Evolutionary conservation across 2,888 invertebrate species (phyloP), one percentile per base, ranked within the genome.

Genomic region (Chorisops tibialis): DNA sequence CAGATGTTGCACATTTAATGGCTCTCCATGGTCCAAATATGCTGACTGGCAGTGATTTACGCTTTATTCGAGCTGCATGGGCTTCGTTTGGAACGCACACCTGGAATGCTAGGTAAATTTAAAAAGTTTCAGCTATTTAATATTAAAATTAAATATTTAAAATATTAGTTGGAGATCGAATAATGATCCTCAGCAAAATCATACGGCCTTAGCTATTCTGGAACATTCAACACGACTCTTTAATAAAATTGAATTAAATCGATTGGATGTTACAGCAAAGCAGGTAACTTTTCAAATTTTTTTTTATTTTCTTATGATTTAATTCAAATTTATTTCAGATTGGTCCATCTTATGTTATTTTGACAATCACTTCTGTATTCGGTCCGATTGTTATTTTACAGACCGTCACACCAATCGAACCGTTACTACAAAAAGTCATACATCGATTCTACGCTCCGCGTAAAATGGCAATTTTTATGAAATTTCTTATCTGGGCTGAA

Each of bases 1-100:
- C 93, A 0, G 94, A 95, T 70, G 81, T 89, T 1, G 87, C 89
- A 0, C 95, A 95, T 72, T 80, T 95, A 19, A 83, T 82, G 58
- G 86, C 88, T 0, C 84, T 95, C 0, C 95, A 95, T 69, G 83
- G 84, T 0, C 81, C 85, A 0, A 82, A 81, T 0, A 47, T 84
- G n/a, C 62, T 88, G 22, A 80, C 80, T 61, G 81, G 85, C 19
- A 72, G 78, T 59, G 70, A 74, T 65, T 63, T 81, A 69, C 74
- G 70, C 4, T 74, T 71, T 68, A 73, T 76, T 59, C 70, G 69
- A 38, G 66, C 68, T 12, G 73, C 73, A 51, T 66, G 76, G 35
- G 75, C 76, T 67, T 72, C 74, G 9, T 74, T 81, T 30, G 79
- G 80, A 14, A 71, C 73, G 41, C 87, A 87, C 72, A 70, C 76